Percentiles rank a stretch among this genome's conserved stretches.
These are phyloP conservation scores for Vanacampus margaritifer DNA, from an alignment of 2,113 vertebrate genomes.

Conservation along the genomic window DNA sequence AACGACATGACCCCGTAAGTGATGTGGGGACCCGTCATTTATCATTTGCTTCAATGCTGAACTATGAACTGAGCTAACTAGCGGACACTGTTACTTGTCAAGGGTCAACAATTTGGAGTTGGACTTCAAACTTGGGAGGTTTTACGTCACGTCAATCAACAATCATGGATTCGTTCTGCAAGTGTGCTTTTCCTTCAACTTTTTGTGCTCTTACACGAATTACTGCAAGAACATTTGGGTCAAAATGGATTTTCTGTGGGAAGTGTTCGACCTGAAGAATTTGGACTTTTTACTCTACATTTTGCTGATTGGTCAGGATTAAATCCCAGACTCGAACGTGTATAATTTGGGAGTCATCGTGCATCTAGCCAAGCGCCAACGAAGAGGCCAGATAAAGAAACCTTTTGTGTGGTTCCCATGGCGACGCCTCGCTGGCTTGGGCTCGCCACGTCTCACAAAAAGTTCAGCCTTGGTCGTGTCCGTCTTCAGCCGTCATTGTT, in stretches of 20 bases:
- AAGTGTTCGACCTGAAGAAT: too few species aligned
- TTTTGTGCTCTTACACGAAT: too few species aligned
- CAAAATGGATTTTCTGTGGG: too few species aligned
- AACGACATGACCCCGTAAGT: neutral
- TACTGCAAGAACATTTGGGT: too few species aligned
- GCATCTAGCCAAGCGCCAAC: slow-evolving; percentile 8
- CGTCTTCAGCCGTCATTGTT: slow-evolving; percentile 3
- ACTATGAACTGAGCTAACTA: neutral
- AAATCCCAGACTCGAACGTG: neutral
- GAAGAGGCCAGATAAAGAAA: slow-evolving; percentile 47
- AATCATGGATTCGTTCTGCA: too few species aligned
- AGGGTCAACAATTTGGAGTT: neutral
- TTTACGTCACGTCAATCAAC: too few species aligned
- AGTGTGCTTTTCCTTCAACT: too few species aligned
- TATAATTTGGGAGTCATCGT: slow-evolving; percentile 43
- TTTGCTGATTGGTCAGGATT: neutral
- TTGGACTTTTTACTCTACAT: too few species aligned
- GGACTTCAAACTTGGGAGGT: too few species aligned
- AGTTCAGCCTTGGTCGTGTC: slow-evolving; percentile 19
- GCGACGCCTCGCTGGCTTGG: slow-evolving; percentile 31
- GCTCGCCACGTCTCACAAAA: neutral
- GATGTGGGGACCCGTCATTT: neutral
- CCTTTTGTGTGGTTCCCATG: slow-evolving; percentile 60
- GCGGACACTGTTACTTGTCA: neutral
- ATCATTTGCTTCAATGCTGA: neutral